Base-by-base conservation (phyloP, 2,113 vertebrate genomes). In the Cervus canadensis region DNA sequence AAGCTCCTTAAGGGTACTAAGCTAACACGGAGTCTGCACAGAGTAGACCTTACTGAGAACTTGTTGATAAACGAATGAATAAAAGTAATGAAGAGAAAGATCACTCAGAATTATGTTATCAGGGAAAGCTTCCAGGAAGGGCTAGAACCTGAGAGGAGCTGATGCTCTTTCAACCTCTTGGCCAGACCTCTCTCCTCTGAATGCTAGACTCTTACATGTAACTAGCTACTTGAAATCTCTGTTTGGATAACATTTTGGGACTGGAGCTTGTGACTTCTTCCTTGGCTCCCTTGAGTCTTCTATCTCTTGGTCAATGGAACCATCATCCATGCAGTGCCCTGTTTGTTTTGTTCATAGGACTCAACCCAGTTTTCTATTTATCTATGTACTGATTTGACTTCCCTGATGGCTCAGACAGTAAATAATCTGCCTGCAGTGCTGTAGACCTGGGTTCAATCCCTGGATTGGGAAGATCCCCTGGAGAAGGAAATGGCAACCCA, bases 51-150 rank as follows among this genome's bases (percentile, higher is more conserved):
- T 82, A 71, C 57, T 48, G 87, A 60, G 59, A 91, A 84, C 60
- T 23, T 97, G 28, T 79, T 87, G 36, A 87, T 85, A 17, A 83
- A 43, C 71, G 15, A 89, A 67, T 86, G 64, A 94, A 87, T 91
- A 14, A 48, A 64, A 36, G 54, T 59, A n/a, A 43, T 50, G 50
- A 85, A 59, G 84, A 16, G 23, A 50, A 76, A 95, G 71, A 86
- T 52, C 54, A 50, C 23, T 71, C 30, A 78, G 17, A 87, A 81
- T 87, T 76, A 62, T 16, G 11, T 79, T 92, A 71, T 94, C 62
- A 79, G 28, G 54, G 71, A 96, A 96, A 78, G 28, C n/a, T 92
- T 95, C 40, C 36, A 64, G 91, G 87, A 93, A 91, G 76, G 87
- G 40, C 23, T 9, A 36, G 7, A 85, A 67, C 13, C 83, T 43